phyloP scores from a whole-genome alignment of 2,113 vertebrate species.

The Odocoileus virginianus region DNA sequence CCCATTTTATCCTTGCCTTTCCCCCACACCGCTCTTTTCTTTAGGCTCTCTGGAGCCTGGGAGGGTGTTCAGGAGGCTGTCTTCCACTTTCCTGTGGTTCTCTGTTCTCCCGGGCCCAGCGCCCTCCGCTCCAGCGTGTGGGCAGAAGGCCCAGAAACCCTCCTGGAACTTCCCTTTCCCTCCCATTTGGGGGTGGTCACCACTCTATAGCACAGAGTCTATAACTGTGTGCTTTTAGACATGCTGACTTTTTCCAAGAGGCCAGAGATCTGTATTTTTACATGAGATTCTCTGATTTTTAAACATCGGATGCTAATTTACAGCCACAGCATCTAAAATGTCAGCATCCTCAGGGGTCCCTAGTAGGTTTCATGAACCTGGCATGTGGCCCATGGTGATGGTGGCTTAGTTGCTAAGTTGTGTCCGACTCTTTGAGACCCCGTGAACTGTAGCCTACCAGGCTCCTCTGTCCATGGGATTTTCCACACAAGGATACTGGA shows the following conservation, averaged over 20 bases:
- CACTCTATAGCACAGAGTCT: not conserved
- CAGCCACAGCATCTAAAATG: not conserved
- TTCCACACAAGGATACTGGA: not conserved
- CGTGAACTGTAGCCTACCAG: not conserved
- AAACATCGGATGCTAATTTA: not conserved
- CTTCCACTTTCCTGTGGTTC: not conserved
- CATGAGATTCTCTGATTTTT: not conserved
- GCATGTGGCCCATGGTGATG: not conserved
- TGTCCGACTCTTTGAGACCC: not conserved
- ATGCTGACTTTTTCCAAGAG: not conserved
- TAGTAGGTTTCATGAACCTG: not conserved
- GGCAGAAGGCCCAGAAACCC: not conserved
- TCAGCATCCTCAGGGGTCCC: not conserved
- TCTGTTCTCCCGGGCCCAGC: not conserved
- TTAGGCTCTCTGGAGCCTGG: not conserved
- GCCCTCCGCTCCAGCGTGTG: rapidly evolving
- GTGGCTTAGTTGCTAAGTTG: not conserved
- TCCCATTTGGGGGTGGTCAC: not conserved
- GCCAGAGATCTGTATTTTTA: not conserved
- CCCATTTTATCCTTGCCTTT: not conserved
- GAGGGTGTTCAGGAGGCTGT: not conserved
- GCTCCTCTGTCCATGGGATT: not conserved
- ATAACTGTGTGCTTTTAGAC: too few relatives aligned
- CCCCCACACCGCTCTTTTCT: not conserved
- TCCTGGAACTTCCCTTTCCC: rapidly evolving